A percentile compares a stretch with the other conserved stretches of the same genome.
Evolutionary conservation across 2,113 vertebrate species (phyloP).

Genomic region (Apaloderma vittatum): DNA sequence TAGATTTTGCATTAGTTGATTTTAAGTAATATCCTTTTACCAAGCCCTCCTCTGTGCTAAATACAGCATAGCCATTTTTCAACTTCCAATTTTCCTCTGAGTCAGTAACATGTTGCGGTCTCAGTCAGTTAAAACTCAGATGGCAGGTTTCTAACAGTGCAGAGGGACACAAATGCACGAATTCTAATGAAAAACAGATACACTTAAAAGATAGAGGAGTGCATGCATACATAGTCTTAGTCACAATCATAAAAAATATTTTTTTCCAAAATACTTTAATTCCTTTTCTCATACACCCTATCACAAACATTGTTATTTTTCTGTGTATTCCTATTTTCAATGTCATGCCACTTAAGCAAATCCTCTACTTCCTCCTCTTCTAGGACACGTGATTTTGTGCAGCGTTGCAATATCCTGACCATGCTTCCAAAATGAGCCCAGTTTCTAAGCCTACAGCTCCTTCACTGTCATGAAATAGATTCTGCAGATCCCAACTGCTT

Average conservation of each 20-base stretch:
- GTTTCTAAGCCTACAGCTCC: neutral
- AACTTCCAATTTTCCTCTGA: neutral
- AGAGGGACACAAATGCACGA: neutral
- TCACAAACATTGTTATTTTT: neutral
- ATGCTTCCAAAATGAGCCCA: neutral
- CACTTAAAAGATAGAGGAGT: neutral
- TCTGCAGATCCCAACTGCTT: neutral
- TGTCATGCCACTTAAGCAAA: neutral
- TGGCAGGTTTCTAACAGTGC: neutral
- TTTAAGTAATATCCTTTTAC: neutral
- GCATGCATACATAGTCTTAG: neutral
- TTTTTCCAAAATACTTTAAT: neutral
- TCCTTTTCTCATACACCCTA: neutral
- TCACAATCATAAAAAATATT: neutral
- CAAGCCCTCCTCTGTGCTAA: neutral
- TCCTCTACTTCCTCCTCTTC: neutral
- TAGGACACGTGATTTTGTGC: neutral
- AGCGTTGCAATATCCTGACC: neutral
- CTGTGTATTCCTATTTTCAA: neutral
- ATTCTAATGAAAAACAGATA: neutral
- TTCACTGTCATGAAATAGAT: neutral
- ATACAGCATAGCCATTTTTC: neutral
- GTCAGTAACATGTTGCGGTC: fast-evolving
- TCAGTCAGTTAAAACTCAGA: neutral
- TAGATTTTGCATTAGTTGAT: neutral